A percentile compares a stretch with the other conserved stretches of the same genome.
Conservation (phyloP, 1,140 invertebrate species). For the Muscidifurax raptorellus region DNA sequence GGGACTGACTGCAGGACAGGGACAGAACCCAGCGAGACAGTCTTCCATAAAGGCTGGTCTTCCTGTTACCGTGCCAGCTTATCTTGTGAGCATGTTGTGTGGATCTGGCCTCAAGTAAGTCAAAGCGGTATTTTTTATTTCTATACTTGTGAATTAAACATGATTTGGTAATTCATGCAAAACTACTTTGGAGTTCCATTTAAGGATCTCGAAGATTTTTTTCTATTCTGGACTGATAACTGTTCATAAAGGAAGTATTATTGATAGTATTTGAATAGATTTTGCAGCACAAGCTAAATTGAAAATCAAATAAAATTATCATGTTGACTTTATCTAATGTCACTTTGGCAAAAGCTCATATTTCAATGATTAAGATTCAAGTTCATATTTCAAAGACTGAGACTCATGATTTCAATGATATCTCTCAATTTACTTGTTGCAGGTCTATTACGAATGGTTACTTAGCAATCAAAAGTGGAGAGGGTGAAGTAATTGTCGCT, state of each 20-base stretch:
- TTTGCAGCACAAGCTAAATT: not conserved
- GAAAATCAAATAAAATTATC: conserved; percentile 11
- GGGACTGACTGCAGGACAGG: conserved; percentile 83
- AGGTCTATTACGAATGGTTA: conserved; percentile 83
- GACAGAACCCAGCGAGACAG: conserved; percentile 92
- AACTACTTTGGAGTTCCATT: not conserved
- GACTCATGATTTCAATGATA: too few relatives aligned
- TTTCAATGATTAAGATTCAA: too few relatives aligned
- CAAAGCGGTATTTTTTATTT: conserved; percentile 7
- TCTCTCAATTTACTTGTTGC: conserved; percentile 44
- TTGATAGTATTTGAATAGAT: too few relatives aligned
- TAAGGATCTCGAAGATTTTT: not conserved
- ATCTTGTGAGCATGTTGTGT: conserved; percentile 89
- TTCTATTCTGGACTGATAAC: conserved; percentile 9
- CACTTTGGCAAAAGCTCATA: conserved; percentile 25
- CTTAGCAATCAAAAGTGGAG: conserved; percentile 83
- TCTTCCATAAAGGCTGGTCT: conserved; percentile 87
- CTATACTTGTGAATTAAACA: not conserved
- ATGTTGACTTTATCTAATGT: conserved; percentile 7
- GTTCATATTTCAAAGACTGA: too few relatives aligned
- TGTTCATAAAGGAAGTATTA: not conserved
- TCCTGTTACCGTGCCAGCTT: conserved; percentile 84
- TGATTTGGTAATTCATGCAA: not conserved
- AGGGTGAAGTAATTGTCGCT: conserved; percentile 84
- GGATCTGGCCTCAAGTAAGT: conserved; percentile 89